phyloP scores from a whole-genome alignment of 2,888 invertebrate species.

The Hirtodrosophila alboralis region DNA sequence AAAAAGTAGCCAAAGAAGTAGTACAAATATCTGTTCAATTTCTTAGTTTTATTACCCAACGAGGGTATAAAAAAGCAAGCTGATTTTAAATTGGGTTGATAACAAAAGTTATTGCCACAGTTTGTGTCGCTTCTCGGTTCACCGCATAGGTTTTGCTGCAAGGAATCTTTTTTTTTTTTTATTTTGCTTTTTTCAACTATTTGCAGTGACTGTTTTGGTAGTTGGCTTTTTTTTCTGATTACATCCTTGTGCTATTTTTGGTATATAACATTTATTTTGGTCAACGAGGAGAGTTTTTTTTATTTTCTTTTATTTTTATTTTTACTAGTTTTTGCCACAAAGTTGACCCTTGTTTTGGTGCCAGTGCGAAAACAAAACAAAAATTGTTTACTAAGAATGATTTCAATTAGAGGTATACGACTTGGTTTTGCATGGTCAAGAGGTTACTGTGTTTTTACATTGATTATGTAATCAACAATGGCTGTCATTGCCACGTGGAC shows the following conservation, averaged over 20 bases:
- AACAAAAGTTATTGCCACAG: slow-evolving; percentile 62
- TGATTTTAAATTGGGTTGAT: slow-evolving; percentile 10
- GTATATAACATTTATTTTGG: slow-evolving; percentile 67
- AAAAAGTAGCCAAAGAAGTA: too few species aligned
- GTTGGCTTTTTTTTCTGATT: slow-evolving; percentile 40
- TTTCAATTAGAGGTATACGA: too few species aligned
- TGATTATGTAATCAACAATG: slow-evolving; percentile 68
- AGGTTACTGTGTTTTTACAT: slow-evolving; percentile 40
- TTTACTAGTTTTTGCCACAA: slow-evolving; percentile 33
- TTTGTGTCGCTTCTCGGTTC: slow-evolving; percentile 48
- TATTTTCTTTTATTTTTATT: too few species aligned
- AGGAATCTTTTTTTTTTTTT: slow-evolving; percentile 21
- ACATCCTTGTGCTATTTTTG: slow-evolving; percentile 66
- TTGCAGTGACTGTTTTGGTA: slow-evolving; percentile 49
- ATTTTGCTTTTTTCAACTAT: too few species aligned
- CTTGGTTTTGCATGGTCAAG: background rate
- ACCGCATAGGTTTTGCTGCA: slow-evolving; percentile 43
- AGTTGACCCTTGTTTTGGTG: slow-evolving; percentile 39
- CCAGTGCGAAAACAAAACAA: slow-evolving; percentile 35
- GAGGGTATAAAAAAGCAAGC: slow-evolving; percentile 1
- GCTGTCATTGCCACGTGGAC: slow-evolving; percentile 50
- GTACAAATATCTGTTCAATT: background rate
- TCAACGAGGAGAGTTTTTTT: too few species aligned
- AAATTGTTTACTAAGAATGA: too few species aligned
- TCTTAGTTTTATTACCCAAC: background rate